Base-by-base conservation (phyloP, 2,113 vertebrate species). In the Callaeas wilsoni region DNA sequence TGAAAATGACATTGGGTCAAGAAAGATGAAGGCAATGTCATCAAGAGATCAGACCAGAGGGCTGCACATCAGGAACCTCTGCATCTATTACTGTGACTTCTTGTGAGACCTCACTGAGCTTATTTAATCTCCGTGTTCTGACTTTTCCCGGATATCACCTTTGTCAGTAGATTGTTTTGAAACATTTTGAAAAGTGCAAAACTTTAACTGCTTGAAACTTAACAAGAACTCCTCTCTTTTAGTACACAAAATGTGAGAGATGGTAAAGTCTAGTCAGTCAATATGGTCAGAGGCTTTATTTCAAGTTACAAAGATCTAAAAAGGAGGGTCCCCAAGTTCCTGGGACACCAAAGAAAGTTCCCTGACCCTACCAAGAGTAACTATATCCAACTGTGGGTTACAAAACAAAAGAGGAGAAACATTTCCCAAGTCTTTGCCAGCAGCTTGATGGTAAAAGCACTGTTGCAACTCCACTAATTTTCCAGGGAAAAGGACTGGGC, bases 401-500 rank as follows among this genome's bases (percentile, higher is more conserved):
- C 3, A 56, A 64, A 63, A 41, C 13, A 78, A 1, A 22, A 49
- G 56, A 83, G 55, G 4, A 53, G 25, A 44, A 94, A 62, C 2
- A 11, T 32, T n/a, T 62, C 21, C 53, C 41, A 65, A 60, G 23
- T 22, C 11, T 49, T 87, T 69, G 10, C 16, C 35, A 75, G 52
- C 5, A 63, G 10, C 29, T 76, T 65, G 26, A 35, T 63, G 12
- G 13, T 44, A 23, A 83, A 77, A 70, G 2, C 4, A 33, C 13
- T 20, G 13, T 29, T 1, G 1, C 0, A 0, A 65, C 9, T 75
- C 22, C 11, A 29, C 6, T n/a, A 10, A 46, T 74, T 81, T 57
- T 87, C 6, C 5, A 27, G 10, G 12, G 32, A 41, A 41, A 55
- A 33, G 5, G 12, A 69, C 9, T 62, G 37, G 12, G 6, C 14